These are phyloP conservation scores for Nephotettix cincticeps DNA, from an alignment of 1,140 invertebrate genomes.

Conservation along the genomic window DNA sequence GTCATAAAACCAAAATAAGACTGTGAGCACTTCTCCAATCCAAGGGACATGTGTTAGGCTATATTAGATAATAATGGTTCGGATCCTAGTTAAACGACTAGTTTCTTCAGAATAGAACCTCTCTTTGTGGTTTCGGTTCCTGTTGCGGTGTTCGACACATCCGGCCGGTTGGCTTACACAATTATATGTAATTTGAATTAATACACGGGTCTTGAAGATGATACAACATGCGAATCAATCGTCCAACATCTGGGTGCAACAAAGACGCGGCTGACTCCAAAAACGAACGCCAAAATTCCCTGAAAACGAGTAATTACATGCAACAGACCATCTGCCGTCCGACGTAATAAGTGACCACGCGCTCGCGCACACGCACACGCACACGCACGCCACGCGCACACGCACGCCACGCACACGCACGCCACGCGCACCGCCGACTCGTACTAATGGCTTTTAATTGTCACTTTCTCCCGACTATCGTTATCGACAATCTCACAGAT, in stretches of 20 bases:
- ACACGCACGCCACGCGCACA: neutral
- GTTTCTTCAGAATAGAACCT: no score
- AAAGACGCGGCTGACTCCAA: neutral
- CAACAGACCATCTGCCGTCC: neutral
- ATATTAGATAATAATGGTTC: no score
- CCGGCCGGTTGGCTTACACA: neutral
- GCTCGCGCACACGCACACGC: neutral
- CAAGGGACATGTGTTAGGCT: no score
- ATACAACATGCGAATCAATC: constrained; percentile 5
- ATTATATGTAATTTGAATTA: constrained; percentile 12
- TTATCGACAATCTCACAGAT: no score
- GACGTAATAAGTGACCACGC: neutral
- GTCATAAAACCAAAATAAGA: no score
- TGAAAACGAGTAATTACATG: constrained; percentile 10
- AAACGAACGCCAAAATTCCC: constrained; percentile 11
- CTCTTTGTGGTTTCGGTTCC: neutral
- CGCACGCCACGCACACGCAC: neutral
- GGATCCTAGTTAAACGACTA: no score
- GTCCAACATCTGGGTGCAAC: neutral
- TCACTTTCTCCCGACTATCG: neutral
- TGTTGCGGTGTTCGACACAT: neutral
- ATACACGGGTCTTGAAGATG: no score
- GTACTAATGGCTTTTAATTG: neutral
- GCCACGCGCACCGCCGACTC: neutral
- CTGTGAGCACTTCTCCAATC: no score